Conservation (phyloP, 1,140 invertebrate species). For the Sinella curviseta region DNA sequence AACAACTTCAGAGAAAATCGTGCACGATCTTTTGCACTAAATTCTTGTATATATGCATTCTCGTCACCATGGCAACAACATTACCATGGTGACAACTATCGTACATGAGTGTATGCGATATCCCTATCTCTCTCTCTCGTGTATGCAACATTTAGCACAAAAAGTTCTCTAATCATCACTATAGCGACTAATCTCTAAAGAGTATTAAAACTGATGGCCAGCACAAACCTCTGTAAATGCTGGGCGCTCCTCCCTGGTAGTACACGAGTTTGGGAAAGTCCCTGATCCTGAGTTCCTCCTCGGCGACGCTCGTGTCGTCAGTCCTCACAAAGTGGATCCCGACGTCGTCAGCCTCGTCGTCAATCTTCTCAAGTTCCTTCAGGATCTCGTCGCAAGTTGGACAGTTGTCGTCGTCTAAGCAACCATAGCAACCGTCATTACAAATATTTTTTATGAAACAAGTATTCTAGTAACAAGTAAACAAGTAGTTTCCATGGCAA, state of each 20-base stretch:
- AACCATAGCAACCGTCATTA: conserved; percentile 45
- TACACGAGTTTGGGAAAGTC: conserved; percentile 86
- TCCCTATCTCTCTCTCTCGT: not conserved
- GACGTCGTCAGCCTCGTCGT: conserved; percentile 33
- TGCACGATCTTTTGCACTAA: no score
- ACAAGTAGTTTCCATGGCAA: not conserved
- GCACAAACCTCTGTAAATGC: conserved; percentile 90
- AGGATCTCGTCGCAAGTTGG: conserved; percentile 78
- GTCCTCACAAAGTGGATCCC: conserved; percentile 93
- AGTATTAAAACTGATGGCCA: not conserved
- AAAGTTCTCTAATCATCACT: not conserved
- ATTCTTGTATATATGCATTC: no score
- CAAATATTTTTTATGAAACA: conserved; percentile 30
- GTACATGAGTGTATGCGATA: not conserved
- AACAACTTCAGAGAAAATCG: no score
- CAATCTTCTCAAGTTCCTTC: conserved; percentile 87
- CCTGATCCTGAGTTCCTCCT: conserved; percentile 82
- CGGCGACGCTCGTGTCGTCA: conserved; percentile 82
- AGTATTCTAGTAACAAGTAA: conserved; percentile 12
- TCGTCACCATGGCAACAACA: no score
- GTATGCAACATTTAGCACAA: not conserved
- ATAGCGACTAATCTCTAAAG: no score
- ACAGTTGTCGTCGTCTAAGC: conserved; percentile 77
- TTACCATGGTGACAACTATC: no score
- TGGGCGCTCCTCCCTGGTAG: conserved; percentile 88